Evolutionary conservation across 1,140 invertebrate genomes (phyloP), one percentile per base, ranked within the genome.

Genomic region (Drosophila gunungcola): DNA sequence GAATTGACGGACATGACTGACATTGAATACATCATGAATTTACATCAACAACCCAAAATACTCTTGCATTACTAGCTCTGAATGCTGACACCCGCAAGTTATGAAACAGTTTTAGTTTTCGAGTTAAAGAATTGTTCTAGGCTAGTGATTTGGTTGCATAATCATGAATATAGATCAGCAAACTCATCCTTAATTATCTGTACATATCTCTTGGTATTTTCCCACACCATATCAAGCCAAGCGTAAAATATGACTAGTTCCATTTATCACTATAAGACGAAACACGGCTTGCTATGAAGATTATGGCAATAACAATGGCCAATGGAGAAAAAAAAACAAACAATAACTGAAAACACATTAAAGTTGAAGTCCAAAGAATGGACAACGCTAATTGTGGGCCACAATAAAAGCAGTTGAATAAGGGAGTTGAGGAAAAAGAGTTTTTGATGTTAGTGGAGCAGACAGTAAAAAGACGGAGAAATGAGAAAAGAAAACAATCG

Each of bases 361-460:
- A 62, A 61, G 52, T 32, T 32, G 27, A 41, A 41, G 41, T 64
- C 42, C 21, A 45, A 55, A 56, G 64, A 77, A 77, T 69, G 56
- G 53, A 55, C 52, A 70, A 53, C 54, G 56, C 74, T 77, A 78
- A 78, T 78, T 78, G 74, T 62, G 73, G 42, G 52, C 45, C 62
- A 67, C 62, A 67, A 68, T 29, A 67, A 52, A 68, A 16, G 38
- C 36, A 10, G 3, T 12, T 43, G 39, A n/a, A 16, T 34, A 46
- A 6, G 12, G 12, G 12, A 16, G 34, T 38, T 32, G 48, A 62
- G 12, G 65, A 10, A 55, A 13, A 43, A 46, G 63, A 54, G 41
- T 46, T 77, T 77, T 77, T 62, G 63, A 69, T 77, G 74, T 77
- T 77, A 77, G 74, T 77, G 41, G 73, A 78, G 74, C 73, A 78